Evolutionary conservation across 1,140 invertebrate species (phyloP), one percentile per base, ranked within the genome.

Genomic region (Thaumetopoea pityocampa): DNA sequence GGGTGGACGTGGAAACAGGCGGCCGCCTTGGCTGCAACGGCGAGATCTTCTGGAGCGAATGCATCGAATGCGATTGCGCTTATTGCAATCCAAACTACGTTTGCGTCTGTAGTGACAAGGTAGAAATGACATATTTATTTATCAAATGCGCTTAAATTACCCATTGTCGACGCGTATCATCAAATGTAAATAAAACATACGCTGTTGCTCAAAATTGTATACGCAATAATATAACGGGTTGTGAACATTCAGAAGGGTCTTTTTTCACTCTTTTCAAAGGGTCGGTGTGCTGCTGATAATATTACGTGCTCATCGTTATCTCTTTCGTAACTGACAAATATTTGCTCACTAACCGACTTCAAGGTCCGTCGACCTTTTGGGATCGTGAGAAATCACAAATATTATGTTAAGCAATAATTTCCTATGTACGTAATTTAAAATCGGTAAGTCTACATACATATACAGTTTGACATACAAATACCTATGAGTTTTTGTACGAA

Each of bases 71-170:
- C 51, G 83, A 86, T 59, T 86, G 85, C 65, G 54, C 74, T 36
- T 82, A 86, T 54, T 86, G 85, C 73, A 86, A 86, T 59, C 85
- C 85, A 22, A 83, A 85, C 67, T 86, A 86, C 76, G 79, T 86
- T 59, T 86, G 85, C 64, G 85, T 86, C 41, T 86, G 85, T 67
- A 86, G 78, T 59, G 85, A 86, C 45, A 86, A 86, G 85, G 85
- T 86, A 80, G 10, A 23, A 11, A 20, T 33, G 11, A 19, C 6
- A 5, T 27, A 33, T 20, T 12, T 12, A 19, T 7, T 2, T 1
- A n/a, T n/a, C n/a, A n/a, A n/a, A n/a, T n/a, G n/a, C n/a, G n/a
- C 6, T n/a, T 24, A 24, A 18, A 18, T 18, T 18, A 18, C 6
- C 4, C 6, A 24, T 18, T 18, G 17, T n/a, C n/a, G n/a, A n/a